Conservation (phyloP, 2,113 vertebrate species). For the Mastomys natalensis region DNA sequence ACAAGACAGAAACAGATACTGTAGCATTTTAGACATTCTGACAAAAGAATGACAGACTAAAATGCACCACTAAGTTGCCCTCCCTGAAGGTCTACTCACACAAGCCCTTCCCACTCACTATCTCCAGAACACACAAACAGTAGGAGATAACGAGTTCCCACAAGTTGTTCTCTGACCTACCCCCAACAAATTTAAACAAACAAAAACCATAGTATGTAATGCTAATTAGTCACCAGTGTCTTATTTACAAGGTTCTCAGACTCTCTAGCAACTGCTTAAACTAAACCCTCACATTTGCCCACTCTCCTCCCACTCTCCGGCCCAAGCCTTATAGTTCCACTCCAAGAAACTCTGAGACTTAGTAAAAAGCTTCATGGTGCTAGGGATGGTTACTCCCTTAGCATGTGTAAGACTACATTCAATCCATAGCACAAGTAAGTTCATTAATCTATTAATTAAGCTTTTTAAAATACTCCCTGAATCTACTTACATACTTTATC, state of each 20-base stretch:
- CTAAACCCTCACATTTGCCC: neutral
- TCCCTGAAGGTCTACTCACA: neutral
- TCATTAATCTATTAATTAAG: neutral
- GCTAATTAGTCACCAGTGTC: neutral
- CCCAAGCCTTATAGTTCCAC: neutral
- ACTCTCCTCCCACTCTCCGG: neutral
- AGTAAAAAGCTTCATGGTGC: neutral
- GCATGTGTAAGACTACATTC: neutral
- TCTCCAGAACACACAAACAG: neutral
- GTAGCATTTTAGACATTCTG: neutral
- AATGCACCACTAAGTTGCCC: neutral
- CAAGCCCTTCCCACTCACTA: no score
- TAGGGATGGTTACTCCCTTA: neutral
- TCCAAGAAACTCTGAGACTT: neutral
- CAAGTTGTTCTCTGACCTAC: neutral
- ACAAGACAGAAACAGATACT: neutral
- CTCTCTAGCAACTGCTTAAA: neutral
- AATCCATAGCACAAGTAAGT: neutral
- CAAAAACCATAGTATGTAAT: neutral
- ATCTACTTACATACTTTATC: neutral
- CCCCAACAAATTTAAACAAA: neutral
- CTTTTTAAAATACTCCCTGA: neutral
- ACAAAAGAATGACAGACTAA: neutral
- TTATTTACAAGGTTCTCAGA: neutral
- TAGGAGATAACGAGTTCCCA: neutral